Evolutionary conservation across 2,797 vertebrate genomes (phyloP).

Genomic region (Vespertilio murinus): DNA sequence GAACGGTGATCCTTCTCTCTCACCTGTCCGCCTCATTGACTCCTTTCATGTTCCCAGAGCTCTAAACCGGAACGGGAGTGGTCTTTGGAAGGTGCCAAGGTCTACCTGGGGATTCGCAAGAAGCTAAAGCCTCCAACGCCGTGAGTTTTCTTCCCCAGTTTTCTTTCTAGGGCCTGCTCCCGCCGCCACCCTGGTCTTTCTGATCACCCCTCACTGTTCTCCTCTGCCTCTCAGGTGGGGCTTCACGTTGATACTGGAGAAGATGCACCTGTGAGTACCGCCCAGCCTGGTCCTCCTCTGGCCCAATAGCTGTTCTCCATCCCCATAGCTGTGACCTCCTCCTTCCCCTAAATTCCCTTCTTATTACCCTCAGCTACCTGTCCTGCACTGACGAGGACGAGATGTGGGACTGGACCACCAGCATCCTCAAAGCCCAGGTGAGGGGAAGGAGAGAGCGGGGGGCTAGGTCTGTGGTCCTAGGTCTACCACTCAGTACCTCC

Average conservation of each 20-base stretch:
- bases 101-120: slow-evolving; percentile 94
- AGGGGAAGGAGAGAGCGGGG: slow-evolving; percentile 31
- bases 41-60: slow-evolving; percentile 84
- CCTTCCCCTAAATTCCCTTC: not conserved
- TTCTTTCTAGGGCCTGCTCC: not conserved
- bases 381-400: slow-evolving; percentile 91
- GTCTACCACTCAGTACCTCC: not conserved
- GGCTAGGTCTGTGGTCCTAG: not conserved
- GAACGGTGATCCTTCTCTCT: not conserved
- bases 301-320: not conserved
- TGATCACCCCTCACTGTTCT: not conserved
- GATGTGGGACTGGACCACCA: slow-evolving; percentile 96
- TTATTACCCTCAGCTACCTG: slow-evolving; percentile 87
- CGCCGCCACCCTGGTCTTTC: not conserved
- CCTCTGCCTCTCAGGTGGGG: slow-evolving; percentile 89
- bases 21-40: not conserved
- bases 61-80: slow-evolving; percentile 94
- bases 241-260: slow-evolving; percentile 93
- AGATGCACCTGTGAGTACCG: slow-evolving; percentile 95
- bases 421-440: slow-evolving; percentile 95
- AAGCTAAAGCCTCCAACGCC: slow-evolving; percentile 94
- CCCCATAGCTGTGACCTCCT: not conserved
- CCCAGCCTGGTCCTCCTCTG: not conserved
- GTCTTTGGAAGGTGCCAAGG: slow-evolving; percentile 92
- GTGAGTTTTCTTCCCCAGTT: slow-evolving; percentile 82